Evolutionary conservation across 2,113 vertebrate genomes (phyloP).

Genomic region (Charadrius vociferus): DNA sequence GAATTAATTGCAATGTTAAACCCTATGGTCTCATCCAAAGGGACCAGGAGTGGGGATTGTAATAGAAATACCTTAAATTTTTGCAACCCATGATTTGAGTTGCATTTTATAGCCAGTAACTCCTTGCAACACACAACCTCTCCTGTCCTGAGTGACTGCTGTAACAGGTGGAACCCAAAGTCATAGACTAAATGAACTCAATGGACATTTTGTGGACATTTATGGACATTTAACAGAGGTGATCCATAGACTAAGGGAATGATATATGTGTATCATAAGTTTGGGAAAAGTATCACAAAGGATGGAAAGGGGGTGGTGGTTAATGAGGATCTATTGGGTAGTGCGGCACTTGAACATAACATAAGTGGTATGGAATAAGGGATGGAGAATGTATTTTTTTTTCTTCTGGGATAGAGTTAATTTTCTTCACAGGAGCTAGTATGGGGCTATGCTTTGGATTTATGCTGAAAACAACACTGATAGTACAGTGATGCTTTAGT

Average conservation of each 20-base stretch:
- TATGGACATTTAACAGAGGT: background rate
- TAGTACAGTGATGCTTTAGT: background rate
- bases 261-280: background rate
- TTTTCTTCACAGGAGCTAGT: background rate
- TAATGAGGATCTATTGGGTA: background rate
- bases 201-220: background rate
- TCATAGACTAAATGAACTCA: no score
- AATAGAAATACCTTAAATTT: background rate
- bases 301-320: background rate
- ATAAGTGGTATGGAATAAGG: background rate
- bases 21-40: background rate
- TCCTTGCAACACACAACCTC: background rate
- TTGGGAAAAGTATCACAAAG: background rate
- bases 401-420: background rate
- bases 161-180: background rate
- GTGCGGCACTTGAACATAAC: background rate
- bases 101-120: background rate
- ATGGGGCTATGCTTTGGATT: background rate
- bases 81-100: background rate
- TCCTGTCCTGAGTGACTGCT: background rate
- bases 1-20: background rate
- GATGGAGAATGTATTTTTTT: no score
- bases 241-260: background rate
- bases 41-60: background rate
- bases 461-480: background rate